phyloP scores from a whole-genome alignment of 2,888 invertebrate species.

The Hirtodrosophila histrioides region DNA sequence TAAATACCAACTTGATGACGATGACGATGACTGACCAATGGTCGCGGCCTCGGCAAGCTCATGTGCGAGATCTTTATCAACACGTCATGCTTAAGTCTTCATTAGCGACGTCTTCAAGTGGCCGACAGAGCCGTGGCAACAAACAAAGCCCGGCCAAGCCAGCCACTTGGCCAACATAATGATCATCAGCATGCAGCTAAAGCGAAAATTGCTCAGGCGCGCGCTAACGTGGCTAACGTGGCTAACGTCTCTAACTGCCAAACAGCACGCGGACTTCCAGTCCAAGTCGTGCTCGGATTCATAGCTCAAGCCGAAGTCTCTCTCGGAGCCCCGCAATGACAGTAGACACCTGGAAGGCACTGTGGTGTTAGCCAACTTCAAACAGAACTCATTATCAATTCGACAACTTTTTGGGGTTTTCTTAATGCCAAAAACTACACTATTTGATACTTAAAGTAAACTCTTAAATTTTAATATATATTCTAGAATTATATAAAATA shows the following conservation, averaged over 20 bases:
- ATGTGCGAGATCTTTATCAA: constrained; percentile 72
- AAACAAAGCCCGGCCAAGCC: constrained; percentile 28
- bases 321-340: constrained; percentile 39
- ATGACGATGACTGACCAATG: constrained; percentile 40
- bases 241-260: constrained; percentile 59
- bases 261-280: constrained; percentile 50
- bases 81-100: constrained; percentile 82
- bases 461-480: too few species aligned
- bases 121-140: constrained; percentile 29
- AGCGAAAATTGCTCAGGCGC: constrained; percentile 59
- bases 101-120: constrained; percentile 74
- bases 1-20: constrained; percentile 40
- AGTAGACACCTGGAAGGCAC: constrained; percentile 48
- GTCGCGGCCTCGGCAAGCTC: constrained; percentile 25
- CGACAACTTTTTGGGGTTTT: too few species aligned
- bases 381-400: too few species aligned
- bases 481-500: too few species aligned
- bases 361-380: constrained; percentile 28
- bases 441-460: too few species aligned
- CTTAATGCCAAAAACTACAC: too few species aligned
- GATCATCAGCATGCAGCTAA: constrained; percentile 64
- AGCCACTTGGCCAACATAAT: constrained; percentile 48
- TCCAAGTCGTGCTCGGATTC: constrained; percentile 4
- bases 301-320: constrained; percentile 5
- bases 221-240: constrained; percentile 64